Conservation (phyloP, 2,113 vertebrate species). For the Bujurquina vittata region DNA sequence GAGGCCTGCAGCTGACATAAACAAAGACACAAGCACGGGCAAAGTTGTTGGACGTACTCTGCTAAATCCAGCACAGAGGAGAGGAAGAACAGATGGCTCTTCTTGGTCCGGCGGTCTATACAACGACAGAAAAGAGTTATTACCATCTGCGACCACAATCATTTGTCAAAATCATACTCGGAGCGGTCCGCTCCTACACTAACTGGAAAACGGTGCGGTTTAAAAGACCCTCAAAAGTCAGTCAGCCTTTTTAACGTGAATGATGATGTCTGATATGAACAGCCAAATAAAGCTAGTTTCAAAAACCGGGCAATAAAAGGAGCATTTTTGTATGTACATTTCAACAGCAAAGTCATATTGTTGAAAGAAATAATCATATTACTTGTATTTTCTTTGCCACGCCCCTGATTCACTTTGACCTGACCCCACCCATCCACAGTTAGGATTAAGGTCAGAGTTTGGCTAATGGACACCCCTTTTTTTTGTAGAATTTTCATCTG, state of each 20-base stretch:
- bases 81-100: conserved; percentile 89
- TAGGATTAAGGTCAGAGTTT: no score
- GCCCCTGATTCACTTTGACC: no score
- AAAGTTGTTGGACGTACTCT: conserved; percentile 82
- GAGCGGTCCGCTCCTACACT: neutral
- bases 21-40: neutral
- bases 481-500: neutral
- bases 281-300: neutral
- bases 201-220: neutral
- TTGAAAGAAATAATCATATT: neutral
- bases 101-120: conserved; percentile 87
- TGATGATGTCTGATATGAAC: neutral
- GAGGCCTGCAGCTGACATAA: neutral
- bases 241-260: neutral
- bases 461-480: neutral
- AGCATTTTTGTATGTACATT: neutral
- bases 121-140: conserved; percentile 63
- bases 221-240: neutral
- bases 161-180: conserved; percentile 5
- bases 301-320: neutral
- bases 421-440: no score
- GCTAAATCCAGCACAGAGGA: conserved; percentile 92
- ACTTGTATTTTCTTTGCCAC: neutral
- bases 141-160: neutral
- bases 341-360: neutral